Evolutionary conservation across 2,888 invertebrate species (phyloP), one percentile per base, ranked within the genome.

Genomic region (Myopa testacea): DNA sequence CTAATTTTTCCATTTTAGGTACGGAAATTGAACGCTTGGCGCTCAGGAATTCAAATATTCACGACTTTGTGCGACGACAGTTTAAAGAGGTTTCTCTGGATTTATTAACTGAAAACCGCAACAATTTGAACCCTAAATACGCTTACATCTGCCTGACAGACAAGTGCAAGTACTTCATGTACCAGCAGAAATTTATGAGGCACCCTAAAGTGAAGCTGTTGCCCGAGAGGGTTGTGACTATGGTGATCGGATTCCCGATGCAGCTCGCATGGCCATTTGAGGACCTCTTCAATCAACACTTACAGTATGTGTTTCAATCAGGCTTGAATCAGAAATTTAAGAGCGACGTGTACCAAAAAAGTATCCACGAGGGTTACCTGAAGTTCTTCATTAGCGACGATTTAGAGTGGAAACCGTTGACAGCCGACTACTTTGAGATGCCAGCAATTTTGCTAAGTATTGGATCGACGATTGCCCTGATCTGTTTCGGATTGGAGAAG

Each of bases 131-230:
- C 50, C 78, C 78, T 0, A 74, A 70, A 0, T 79, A 78, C 34
- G 80, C 81, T 8, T 82, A 80, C 19, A 73, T 80, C n/a, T 76
- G 69, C 75, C 65, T 71, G 14, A n/a, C 19, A 37, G 72, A 84
- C 6, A 82, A 80, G 63, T 78, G 79, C 62, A 79, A 81, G 3
- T 82, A 81, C 4, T 84, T 78, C 67, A 40, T 82, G 4, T 82
- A 84, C 58, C 84, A 84, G 58, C 83, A 84, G 52, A 83, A 82
- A 37, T 80, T 81, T 37, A 26, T 82, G 52, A 63, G 65, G 26
- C 80, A 77, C 8, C 82, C 82, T 2, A 68, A 76, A 3, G 73
- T 81, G 37, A 79, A 79, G 12, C 37, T 65, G 3, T 68, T 82
- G 16, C 12, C 77, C 3, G 37, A 81, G 3, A 79, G 82, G 0